Percentiles rank a stretch among this genome's conserved stretches.
These are phyloP conservation scores for Buphagus erythrorhynchus DNA, from an alignment of 2,797 vertebrate genomes.

Conservation along the genomic window DNA sequence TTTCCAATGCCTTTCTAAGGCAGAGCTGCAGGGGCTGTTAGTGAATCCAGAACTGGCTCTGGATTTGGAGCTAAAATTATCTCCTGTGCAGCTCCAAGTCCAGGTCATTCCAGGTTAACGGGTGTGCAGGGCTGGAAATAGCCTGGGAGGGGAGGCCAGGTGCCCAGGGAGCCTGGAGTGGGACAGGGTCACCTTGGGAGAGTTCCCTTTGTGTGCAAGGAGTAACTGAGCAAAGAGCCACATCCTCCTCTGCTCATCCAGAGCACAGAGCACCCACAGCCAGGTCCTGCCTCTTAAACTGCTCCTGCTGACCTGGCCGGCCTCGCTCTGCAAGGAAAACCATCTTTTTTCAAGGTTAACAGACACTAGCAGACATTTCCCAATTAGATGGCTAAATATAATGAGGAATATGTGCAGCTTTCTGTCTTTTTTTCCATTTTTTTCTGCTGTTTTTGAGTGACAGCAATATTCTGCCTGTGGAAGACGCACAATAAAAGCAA, in stretches of 20 bases:
- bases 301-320: background rate
- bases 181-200: background rate
- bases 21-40: background rate
- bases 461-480: constrained; percentile 58
- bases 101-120: background rate
- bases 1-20: background rate
- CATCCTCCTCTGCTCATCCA: background rate
- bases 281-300: background rate
- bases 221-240: background rate
- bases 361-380: constrained; percentile 18
- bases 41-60: background rate
- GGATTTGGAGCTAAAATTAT: background rate
- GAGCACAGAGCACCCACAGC: background rate
- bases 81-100: background rate
- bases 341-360: constrained; percentile 4
- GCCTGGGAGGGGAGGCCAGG: background rate
- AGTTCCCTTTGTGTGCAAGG: background rate
- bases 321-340: background rate
- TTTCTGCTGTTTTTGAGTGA: constrained; percentile 28
- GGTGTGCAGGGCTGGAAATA: background rate
- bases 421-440: background rate
- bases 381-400: constrained; percentile 52
- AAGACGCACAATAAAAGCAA: constrained; percentile 69
- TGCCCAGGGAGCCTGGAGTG: background rate
- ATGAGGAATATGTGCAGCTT: constrained; percentile 29